Evolutionary conservation across 2,113 vertebrate species (phyloP).

Genomic region (Formicarius rufipectus): DNA sequence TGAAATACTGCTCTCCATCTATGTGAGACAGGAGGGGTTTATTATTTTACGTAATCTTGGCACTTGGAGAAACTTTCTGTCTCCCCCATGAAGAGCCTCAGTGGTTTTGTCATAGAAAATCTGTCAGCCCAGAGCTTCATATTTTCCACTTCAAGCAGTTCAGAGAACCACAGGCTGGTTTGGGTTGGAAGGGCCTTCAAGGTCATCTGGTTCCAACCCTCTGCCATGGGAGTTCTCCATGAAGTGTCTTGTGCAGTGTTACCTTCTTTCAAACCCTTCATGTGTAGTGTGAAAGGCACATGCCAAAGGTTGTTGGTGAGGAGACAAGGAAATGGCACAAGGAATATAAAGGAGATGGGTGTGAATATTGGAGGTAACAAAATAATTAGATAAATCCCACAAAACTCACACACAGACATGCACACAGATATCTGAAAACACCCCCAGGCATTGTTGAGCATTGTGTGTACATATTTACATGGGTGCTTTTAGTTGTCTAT

Average conservation of each 20-base stretch:
- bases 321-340: neutral
- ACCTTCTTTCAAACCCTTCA: neutral
- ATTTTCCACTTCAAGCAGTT: neutral
- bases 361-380: neutral
- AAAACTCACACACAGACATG: neutral
- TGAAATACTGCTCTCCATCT: neutral
- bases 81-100: neutral
- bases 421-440: neutral
- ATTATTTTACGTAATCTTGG: neutral
- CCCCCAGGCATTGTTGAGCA: too few species aligned
- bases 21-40: neutral
- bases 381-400: neutral
- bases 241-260: neutral
- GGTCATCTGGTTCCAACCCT: neutral
- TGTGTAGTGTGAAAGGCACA: neutral
- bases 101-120: neutral
- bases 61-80: neutral
- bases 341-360: neutral
- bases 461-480: neutral
- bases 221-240: neutral
- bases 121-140: neutral
- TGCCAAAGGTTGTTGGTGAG: neutral
- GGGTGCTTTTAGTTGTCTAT: neutral
- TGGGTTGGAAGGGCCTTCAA: neutral
- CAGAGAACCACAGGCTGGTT: neutral